Base-by-base conservation (phyloP, 1,140 invertebrate species). In the Eurytemora carolleeae region DNA sequence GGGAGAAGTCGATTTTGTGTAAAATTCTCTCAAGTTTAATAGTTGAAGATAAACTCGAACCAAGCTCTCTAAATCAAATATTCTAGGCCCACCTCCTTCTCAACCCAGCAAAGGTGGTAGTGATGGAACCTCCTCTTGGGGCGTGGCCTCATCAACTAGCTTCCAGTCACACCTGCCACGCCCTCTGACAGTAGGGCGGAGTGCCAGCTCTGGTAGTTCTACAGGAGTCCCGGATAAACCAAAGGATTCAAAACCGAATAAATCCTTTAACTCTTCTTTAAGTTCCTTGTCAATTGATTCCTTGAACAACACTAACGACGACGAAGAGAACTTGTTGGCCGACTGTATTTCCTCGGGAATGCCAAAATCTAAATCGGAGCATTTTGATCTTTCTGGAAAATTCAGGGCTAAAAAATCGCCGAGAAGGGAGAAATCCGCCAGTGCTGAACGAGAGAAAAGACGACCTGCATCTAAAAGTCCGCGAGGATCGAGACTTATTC, bases 341-440 rank as follows among this genome's bases (percentile, higher is more conserved):
- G 80, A 86, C 67, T 86, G 83, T 65, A 87, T 88, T 67, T 78
- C 81, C 58, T 83, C 80, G 1, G 83, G 79, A 52, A 85, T 85
- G 78, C 78, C 81, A 55, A 81, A 83, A 67, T 70, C 74, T 65
- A 65, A 67, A 56, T 57, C 26, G 24, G 53, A 58, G 25, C 56
- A 44, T 16, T 59, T 58, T 21, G 56, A 44, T 63, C n/a, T 58
- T 16, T 16, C 19, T 20, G 19, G 19, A 19, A 56, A 56, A 20
- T 16, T 17, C 16, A 20, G 22, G 16, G 31, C 31, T 44, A 44
- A 44, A n/a, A 44, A 44, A 44, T 44, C 31, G 31, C 31, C 31
- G 7, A 7, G 53, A n/a, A 3, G 53, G 2, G n/a, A 44, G 20
- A n/a, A 54, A 3, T 2, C 19, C 3, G 18, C 23, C n/a, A 19